A percentile compares a stretch with the other conserved stretches of the same genome.
Evolutionary conservation across 2,888 invertebrate genomes (phyloP).

Genomic region (Sphecodes monilicornis): DNA sequence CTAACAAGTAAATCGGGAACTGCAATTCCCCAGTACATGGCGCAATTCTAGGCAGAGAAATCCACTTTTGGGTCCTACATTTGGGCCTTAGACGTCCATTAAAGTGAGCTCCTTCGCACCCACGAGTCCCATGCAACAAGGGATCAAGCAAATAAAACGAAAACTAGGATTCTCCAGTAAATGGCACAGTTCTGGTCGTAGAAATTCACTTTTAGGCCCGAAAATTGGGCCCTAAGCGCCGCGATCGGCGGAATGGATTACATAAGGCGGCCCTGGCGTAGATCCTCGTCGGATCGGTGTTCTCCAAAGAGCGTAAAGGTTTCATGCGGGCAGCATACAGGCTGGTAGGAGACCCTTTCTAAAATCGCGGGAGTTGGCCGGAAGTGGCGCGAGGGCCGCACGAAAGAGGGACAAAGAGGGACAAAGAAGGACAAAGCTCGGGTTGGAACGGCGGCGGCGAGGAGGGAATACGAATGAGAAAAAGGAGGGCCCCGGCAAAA

Average conservation of each 20-base stretch:
- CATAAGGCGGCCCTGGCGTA: constrained; percentile 5
- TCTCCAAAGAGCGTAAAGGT: constrained; percentile 54
- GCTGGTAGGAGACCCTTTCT: constrained; percentile 77
- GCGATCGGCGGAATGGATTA: background rate
- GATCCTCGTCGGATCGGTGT: constrained; percentile 32
- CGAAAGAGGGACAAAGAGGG: constrained; percentile 50
- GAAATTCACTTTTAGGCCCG: background rate
- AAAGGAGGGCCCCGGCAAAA: constrained; percentile 45
- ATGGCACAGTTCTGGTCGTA: background rate
- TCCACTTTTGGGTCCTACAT: too few species aligned
- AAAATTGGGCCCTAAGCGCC: background rate
- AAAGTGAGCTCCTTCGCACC: too few species aligned
- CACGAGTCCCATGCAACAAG: too few species aligned
- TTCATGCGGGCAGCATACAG: constrained; percentile 31
- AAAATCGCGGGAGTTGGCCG: constrained; percentile 78
- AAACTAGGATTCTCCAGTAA: background rate
- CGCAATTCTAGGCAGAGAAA: too few species aligned
- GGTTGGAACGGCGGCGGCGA: background rate
- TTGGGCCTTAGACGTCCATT: background rate
- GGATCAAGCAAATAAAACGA: too few species aligned
- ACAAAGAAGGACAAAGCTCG: constrained; percentile 41
- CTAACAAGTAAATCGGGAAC: too few species aligned
- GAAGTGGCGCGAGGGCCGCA: constrained; percentile 60
- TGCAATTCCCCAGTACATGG: too few species aligned
- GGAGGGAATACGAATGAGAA: constrained; percentile 25